Base-by-base conservation (phyloP, 1,140 invertebrate species). In the Telenomus remus region DNA sequence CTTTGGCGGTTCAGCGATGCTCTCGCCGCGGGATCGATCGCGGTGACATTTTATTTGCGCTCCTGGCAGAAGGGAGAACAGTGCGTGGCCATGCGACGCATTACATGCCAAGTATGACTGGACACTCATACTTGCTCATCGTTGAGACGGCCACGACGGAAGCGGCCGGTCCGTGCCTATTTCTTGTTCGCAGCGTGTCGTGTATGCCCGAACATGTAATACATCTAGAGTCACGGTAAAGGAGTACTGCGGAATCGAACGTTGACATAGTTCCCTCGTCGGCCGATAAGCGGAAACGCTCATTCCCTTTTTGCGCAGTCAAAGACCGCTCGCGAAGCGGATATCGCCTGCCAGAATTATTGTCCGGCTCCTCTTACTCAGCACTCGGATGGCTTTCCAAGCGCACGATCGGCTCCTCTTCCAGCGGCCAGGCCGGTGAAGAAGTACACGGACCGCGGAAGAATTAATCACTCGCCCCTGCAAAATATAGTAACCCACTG, bases 211-310 rank as follows among this genome's bases (percentile, higher is more conserved):
- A 19, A 34, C 46, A 56, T 63, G 66, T 71, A 76, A 66, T 66
- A 56, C 66, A 51, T 47, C 60, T 66, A 55, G 3, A 27, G 6
- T 43, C 12, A 37, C 35, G 59, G 16, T 4, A 65, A 75, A 76
- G 80, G 70, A 79, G 59, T 74, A 80, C 80, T 79, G 76, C 70
- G 56, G 55, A 78, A 77, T 79, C 76, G 78, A 81, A 73, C 14
- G 79, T 70, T 76, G 79, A 73, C 72, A 70, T 60, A 80, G 74
- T 80, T 80, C 78, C 70, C 50, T 47, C 55, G 51, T 63, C 50
- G 69, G 54, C 56, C 65, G 72, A 75, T 72, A 75, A 73, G 50
- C 63, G 71, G 57, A 68, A 75, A 75, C 64, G 46, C 35, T 50
- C 42, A 35, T 46, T 56, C n/a, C 44, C 53, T 44, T 47, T 57